Evolutionary conservation across 2,888 invertebrate genomes (phyloP), one percentile per base, ranked within the genome.

Genomic region (Bembecia ichneumoniformis): DNA sequence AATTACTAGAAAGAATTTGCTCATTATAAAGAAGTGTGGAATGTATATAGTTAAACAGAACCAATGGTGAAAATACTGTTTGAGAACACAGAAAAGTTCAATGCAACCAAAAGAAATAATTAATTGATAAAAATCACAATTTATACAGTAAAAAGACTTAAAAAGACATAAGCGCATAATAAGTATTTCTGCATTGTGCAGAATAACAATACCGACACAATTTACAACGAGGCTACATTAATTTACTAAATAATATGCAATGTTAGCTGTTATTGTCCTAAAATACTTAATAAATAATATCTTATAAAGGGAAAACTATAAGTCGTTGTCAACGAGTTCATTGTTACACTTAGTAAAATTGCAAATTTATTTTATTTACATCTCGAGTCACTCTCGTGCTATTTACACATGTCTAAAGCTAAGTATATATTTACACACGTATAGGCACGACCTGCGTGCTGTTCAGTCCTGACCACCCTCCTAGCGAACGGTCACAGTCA

Each of bases 201-300:
- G 87, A 87, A 87, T 87, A 87, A 87, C 87, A 86, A 82, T 86
- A 84, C 82, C 77, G 84, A 84, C 83, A 82, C 81, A 86, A 86
- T 87, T 86, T 87, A 87, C 86, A 87, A 81, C 82, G 78, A 81
- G 71, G 69, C 67, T 70, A 74, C 63, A 69, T 76, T 71, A 73
- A 28, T 28, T 28, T 9, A 71, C 72, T 74, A 74, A 70, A 73
- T 73, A 65, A 74, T 77, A 71, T 76, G 78, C 77, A 74, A 74
- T 74, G 62, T 63, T 74, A 71, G 77, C 77, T 75, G 72, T 28
- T 59, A 68, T 62, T 66, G 66, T 68, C 70, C 61, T 74, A 72
- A 60, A 64, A 62, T 82, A 83, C 82, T 77, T 86, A 82, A 84
- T 86, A 86, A 87, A 86, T 86, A 82, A 68, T 71, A 73, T 68